phyloP scores from a whole-genome alignment of 2,888 invertebrate species.

The Eutolmus rufibarbis region DNA sequence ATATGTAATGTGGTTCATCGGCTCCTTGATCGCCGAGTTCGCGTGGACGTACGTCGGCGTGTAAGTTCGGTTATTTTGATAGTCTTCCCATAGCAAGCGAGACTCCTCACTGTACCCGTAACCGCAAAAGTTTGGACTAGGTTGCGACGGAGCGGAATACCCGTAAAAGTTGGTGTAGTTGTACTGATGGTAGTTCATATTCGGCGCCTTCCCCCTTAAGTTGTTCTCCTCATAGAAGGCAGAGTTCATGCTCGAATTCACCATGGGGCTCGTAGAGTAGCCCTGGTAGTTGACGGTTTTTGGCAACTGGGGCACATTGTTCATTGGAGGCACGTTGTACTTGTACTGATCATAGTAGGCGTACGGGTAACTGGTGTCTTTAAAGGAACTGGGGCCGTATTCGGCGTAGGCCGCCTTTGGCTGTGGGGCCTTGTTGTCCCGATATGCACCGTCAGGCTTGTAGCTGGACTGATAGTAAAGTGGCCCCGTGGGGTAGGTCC shows the following conservation, averaged over 20 bases:
- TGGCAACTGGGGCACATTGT: conserved; percentile 28
- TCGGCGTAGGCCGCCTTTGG: background rate
- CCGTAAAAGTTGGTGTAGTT: conserved; percentile 44
- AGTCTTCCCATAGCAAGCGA: conserved; percentile 44
- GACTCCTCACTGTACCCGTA: conserved; percentile 43
- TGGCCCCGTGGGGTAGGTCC: background rate
- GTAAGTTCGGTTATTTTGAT: conserved; percentile 38
- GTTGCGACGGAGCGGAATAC: conserved; percentile 36
- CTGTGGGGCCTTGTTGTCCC: conserved; percentile 25
- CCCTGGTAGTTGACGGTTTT: conserved; percentile 23
- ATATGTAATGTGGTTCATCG: background rate
- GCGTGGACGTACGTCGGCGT: conserved; percentile 14
- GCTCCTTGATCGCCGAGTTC: conserved; percentile 25
- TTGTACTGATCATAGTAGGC: conserved; percentile 54
- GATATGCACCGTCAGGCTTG: conserved; percentile 14
- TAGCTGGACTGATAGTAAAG: conserved; percentile 38
- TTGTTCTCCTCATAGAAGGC: conserved; percentile 27
- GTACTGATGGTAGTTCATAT: conserved; percentile 34
- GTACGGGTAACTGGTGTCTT: conserved; percentile 20
- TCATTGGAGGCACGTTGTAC: conserved; percentile 50
- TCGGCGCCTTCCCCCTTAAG: background rate
- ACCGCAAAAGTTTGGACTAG: conserved; percentile 42
- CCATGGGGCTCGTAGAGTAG: background rate
- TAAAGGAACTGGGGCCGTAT: background rate
- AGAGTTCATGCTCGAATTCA: background rate